These are phyloP conservation scores for Eira barbara DNA, from an alignment of 2,113 vertebrate species.

Conservation along the genomic window DNA sequence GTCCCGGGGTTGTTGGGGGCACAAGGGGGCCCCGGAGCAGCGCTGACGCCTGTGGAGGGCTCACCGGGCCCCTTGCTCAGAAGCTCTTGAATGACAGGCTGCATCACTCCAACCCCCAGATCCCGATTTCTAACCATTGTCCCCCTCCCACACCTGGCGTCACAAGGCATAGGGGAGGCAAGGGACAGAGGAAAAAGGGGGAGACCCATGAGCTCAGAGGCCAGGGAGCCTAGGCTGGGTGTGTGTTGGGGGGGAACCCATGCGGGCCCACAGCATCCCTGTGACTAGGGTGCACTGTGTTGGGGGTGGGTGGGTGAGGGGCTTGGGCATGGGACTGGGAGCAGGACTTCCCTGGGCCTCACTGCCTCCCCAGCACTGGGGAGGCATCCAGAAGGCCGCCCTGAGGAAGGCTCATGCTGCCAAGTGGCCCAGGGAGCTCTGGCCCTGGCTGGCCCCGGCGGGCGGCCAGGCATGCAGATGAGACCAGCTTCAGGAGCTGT, in stretches of 20 bases:
- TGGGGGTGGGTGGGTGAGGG: no score
- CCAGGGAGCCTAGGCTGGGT: no score
- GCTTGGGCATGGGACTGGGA: not conserved
- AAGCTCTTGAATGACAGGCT: not conserved
- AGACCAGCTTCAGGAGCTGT: not conserved
- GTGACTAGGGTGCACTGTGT: no score
- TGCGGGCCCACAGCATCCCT: rapidly evolving
- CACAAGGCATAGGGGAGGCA: not conserved
- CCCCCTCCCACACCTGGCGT: no score
- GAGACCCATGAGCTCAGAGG: not conserved
- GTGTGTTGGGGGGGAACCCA: not conserved
- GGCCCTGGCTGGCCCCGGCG: not conserved
- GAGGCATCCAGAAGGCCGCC: not conserved
- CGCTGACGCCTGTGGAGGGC: not conserved
- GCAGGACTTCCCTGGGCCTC: not conserved
- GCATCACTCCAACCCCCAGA: not conserved
- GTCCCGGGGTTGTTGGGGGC: not conserved
- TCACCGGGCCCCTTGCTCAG: not conserved
- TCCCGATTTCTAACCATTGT: not conserved
- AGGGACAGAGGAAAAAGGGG: not conserved
- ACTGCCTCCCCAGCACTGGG: not conserved
- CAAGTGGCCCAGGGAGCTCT: not conserved
- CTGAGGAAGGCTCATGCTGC: not conserved
- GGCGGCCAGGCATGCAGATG: not conserved
- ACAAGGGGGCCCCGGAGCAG: not conserved